Evolutionary conservation across 2,113 vertebrate genomes (phyloP).

Genomic region (Upupa epops): DNA sequence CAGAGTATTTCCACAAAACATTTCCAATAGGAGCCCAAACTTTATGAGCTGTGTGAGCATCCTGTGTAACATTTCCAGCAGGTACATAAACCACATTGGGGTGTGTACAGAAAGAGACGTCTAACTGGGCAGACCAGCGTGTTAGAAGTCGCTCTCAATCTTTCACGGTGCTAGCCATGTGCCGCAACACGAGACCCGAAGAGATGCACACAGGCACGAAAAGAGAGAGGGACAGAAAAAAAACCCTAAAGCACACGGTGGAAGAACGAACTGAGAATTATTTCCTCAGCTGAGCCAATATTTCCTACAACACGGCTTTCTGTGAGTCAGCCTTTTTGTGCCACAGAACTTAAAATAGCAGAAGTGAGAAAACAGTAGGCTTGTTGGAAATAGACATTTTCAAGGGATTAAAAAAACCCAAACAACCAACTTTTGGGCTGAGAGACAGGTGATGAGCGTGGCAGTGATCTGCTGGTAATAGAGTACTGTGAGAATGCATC

Average conservation of each 20-base stretch:
- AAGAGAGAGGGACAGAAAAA: not conserved
- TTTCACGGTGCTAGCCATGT: not conserved
- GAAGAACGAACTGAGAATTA: constrained; percentile 48
- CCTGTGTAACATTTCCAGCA: constrained; percentile 27
- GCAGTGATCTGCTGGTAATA: not conserved
- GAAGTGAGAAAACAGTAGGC: constrained; percentile 49
- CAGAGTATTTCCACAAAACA: constrained; percentile 26
- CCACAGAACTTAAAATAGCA: constrained; percentile 55
- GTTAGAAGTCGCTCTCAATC: not conserved
- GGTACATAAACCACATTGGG: constrained; percentile 46
- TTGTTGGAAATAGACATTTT: constrained; percentile 46
- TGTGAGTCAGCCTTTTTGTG: constrained; percentile 69
- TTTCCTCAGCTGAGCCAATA: constrained; percentile 56
- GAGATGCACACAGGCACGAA: not conserved
- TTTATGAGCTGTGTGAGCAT: constrained; percentile 53
- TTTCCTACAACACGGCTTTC: constrained; percentile 56
- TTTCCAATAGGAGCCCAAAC: constrained; percentile 26
- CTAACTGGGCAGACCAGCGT: not conserved
- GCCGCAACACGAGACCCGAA: not conserved
- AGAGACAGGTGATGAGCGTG: not conserved
- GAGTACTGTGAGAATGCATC: not conserved
- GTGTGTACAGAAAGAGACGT: not conserved
- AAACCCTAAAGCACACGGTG: not conserved
- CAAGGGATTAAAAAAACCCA: not conserved
- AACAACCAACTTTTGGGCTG: not conserved